A percentile compares a stretch with the other conserved stretches of the same genome.
Evolutionary conservation across 1,140 invertebrate genomes (phyloP).

Genomic region (Antheraea pernyi): DNA sequence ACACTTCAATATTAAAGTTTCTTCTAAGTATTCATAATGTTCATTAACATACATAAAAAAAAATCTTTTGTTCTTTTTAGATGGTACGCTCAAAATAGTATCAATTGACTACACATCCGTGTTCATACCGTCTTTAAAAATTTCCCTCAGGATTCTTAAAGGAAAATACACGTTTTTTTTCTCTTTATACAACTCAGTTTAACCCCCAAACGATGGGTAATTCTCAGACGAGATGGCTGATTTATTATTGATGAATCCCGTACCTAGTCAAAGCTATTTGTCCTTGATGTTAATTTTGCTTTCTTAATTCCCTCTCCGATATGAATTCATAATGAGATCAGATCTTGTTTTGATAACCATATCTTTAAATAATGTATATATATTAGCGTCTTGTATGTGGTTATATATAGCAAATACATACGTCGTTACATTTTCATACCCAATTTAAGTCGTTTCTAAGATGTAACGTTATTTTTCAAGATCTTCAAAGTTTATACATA

Average conservation of each 20-base stretch:
- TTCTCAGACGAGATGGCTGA: conserved; percentile 60
- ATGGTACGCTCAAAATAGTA: conserved; percentile 13
- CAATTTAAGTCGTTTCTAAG: no score
- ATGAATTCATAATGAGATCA: not conserved
- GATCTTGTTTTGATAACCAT: not conserved
- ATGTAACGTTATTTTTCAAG: no score
- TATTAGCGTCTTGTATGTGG: no score
- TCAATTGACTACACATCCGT: conserved; percentile 30
- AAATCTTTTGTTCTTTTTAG: not conserved
- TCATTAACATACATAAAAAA: not conserved
- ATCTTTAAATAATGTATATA: no score
- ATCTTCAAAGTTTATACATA: no score
- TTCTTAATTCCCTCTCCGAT: not conserved
- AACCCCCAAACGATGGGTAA: conserved; percentile 68
- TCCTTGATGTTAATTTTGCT: conserved; percentile 63
- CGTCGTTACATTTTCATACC: no score
- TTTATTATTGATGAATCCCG: conserved; percentile 68
- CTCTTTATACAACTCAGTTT: conserved; percentile 57
- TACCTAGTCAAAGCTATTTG: conserved; percentile 51
- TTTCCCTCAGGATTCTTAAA: conserved; percentile 60
- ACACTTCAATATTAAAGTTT: no score
- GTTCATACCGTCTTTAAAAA: conserved; percentile 59
- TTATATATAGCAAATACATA: no score
- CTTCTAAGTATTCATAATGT: no score
- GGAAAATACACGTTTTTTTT: conserved; percentile 45